Conservation (phyloP, 2,888 invertebrate species). For the Brachyptera putata region DNA sequence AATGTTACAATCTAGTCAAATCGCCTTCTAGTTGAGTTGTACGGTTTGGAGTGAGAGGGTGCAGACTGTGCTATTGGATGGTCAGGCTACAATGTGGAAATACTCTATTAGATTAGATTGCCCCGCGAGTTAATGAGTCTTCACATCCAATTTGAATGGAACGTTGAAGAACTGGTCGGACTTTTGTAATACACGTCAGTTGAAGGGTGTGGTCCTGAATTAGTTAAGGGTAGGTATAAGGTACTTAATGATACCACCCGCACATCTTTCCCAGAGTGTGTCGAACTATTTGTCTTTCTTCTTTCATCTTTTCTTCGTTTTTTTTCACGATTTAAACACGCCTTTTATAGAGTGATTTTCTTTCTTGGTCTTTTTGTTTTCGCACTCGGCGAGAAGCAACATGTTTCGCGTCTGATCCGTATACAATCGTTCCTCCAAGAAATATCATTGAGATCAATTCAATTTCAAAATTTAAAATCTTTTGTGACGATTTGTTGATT, state of each 20-base stretch:
- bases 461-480: too few species aligned
- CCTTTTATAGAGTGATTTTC: neutral
- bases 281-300: conserved; percentile 9
- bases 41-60: neutral
- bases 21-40: neutral
- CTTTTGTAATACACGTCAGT: neutral
- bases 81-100: neutral
- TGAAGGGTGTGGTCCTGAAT: conserved; percentile 8
- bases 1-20: conserved; percentile 2
- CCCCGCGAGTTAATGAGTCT: conserved; percentile 3
- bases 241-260: conserved; percentile 1
- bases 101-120: conserved; percentile 12
- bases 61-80: neutral
- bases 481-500: too few species aligned
- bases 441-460: too few species aligned
- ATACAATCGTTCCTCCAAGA: too few species aligned
- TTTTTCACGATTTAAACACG: neutral
- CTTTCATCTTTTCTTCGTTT: too few species aligned
- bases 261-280: neutral
- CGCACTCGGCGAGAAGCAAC: neutral
- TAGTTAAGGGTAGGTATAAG: neutral
- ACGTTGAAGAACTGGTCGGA: conserved; percentile 1
- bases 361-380: neutral
- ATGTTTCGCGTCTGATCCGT: too few species aligned
- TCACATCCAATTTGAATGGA: conserved; percentile 40